These are phyloP conservation scores for Meloidogyne exigua DNA, from an alignment of 1,140 invertebrate genomes.

Conservation along the genomic window DNA sequence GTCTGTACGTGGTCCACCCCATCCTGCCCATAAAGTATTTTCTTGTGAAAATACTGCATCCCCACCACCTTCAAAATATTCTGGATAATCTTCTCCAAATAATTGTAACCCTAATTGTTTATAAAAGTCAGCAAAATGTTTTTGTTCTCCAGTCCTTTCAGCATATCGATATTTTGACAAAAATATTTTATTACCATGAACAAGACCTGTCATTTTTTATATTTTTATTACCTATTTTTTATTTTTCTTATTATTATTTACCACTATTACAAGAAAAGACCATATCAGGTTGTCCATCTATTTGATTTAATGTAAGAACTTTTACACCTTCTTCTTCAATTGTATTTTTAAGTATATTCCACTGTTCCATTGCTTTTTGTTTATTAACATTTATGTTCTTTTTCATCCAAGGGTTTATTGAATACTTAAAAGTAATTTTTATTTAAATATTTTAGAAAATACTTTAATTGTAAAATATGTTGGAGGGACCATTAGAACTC, in stretches of 20 bases:
- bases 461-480: conserved; percentile 60
- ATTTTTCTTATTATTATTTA: not conserved
- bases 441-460: conserved; percentile 5
- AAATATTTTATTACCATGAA: conserved; percentile 57
- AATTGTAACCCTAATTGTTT: conserved; percentile 54
- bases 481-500: conserved; percentile 62
- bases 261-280: conserved; percentile 60
- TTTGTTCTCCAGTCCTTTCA: conserved; percentile 57
- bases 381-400: conserved; percentile 53
- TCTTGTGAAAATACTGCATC: conserved; percentile 58
- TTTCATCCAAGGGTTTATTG: conserved; percentile 62
- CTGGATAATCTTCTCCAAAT: conserved; percentile 51
- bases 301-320: conserved; percentile 58
- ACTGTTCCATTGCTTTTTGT: conserved; percentile 52
- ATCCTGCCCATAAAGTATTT: conserved; percentile 61
- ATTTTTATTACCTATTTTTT: not conserved
- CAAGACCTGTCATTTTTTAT: conserved; percentile 36
- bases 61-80: conserved; percentile 60
- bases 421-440: conserved; percentile 37
- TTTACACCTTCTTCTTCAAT: conserved; percentile 60
- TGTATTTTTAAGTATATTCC: conserved; percentile 50
- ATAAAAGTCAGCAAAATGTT: conserved; percentile 58
- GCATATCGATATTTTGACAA: conserved; percentile 59
- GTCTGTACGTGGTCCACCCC: conserved; percentile 46
- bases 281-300: conserved; percentile 58